Percentiles rank a stretch among this genome's conserved stretches.
phyloP scores from a whole-genome alignment of 1,140 invertebrate species.

The Ctenoplectra terminalis region DNA sequence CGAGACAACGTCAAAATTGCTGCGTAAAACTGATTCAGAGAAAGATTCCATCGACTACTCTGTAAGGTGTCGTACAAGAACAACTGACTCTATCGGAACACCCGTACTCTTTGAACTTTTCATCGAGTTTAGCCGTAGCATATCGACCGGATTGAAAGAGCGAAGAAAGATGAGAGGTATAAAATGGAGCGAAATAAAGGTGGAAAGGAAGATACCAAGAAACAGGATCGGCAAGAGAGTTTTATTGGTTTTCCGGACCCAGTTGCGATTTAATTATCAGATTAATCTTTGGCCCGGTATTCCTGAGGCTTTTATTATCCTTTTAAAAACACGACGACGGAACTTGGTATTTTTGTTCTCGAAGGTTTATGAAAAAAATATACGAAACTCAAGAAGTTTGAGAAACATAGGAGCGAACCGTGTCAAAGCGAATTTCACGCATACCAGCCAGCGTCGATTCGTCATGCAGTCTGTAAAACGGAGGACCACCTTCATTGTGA shows the following conservation, averaged over 20 bases:
- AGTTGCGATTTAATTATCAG: neutral
- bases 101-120: slow-evolving; percentile 55
- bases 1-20: slow-evolving; percentile 62
- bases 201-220: too few species aligned
- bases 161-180: neutral
- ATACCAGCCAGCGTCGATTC: slow-evolving; percentile 45
- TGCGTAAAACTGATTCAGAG: slow-evolving; percentile 58
- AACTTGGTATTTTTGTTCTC: neutral
- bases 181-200: neutral
- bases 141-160: slow-evolving; percentile 32
- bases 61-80: slow-evolving; percentile 59
- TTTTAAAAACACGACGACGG: too few species aligned
- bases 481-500: slow-evolving; percentile 56
- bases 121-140: slow-evolving; percentile 39
- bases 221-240: too few species aligned
- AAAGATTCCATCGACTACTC: slow-evolving; percentile 41
- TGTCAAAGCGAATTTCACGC: slow-evolving; percentile 45
- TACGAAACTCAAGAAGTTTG: neutral
- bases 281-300: neutral
- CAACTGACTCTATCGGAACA: slow-evolving; percentile 36
- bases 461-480: slow-evolving; percentile 31
- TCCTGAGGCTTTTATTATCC: neutral
- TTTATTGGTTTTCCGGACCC: neutral
- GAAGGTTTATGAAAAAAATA: neutral
- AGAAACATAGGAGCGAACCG: neutral